Evolutionary conservation across 2,888 invertebrate genomes (phyloP).

Genomic region (Heteropelma amictum): DNA sequence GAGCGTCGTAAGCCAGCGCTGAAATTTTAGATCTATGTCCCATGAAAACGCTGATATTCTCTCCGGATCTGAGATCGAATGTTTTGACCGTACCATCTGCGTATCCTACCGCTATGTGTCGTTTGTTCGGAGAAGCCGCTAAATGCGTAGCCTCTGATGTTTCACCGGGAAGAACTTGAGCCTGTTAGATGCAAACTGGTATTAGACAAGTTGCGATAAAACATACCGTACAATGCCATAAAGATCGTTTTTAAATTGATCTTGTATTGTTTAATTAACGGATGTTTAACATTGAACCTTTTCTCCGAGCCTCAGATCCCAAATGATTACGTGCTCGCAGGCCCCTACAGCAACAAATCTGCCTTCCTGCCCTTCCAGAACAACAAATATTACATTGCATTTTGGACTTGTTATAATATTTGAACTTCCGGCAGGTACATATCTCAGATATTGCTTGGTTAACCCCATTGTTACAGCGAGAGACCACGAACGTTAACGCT

Average conservation of each 20-base stretch:
- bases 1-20: slow-evolving; percentile 88
- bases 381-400: slow-evolving; percentile 90
- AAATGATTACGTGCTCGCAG: slow-evolving; percentile 95
- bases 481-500: no score
- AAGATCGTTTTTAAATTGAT: no score
- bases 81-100: slow-evolving; percentile 92
- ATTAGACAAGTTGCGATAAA: no score
- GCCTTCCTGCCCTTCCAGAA: slow-evolving; percentile 87
- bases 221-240: no score
- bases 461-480: slow-evolving; percentile 89
- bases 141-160: slow-evolving; percentile 88
- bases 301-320: slow-evolving; percentile 93
- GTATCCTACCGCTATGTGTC: slow-evolving; percentile 94
- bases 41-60: slow-evolving; percentile 85
- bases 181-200: slow-evolving; percentile 79
- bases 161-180: slow-evolving; percentile 88
- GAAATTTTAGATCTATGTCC: slow-evolving; percentile 94
- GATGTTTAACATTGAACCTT: slow-evolving; percentile 80
- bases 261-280: no score
- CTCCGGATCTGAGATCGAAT: slow-evolving; percentile 87
- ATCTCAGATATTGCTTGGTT: slow-evolving; percentile 96
- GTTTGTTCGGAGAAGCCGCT: slow-evolving; percentile 86
- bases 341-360: slow-evolving; percentile 94
- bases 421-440: slow-evolving; percentile 89
- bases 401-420: slow-evolving; percentile 91